Percentiles rank a stretch among this genome's conserved stretches.
phyloP scores from a whole-genome alignment of 2,113 vertebrate genomes.

The Rhynchomys soricoides region DNA sequence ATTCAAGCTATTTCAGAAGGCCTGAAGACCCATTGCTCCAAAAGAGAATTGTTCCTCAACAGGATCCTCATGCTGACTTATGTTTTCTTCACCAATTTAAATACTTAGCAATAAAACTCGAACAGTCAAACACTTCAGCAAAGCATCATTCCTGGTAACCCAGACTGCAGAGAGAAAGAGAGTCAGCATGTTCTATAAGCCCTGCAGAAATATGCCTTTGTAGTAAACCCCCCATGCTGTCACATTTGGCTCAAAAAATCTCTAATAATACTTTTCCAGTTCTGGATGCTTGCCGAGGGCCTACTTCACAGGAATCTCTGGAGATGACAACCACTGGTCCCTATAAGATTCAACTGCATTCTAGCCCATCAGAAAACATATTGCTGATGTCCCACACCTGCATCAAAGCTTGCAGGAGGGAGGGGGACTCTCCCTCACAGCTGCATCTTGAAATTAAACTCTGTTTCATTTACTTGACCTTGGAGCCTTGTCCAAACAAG shows the following conservation, averaged over 20 bases:
- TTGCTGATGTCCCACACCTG: slow-evolving; percentile 71
- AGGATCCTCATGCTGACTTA: slow-evolving; percentile 40
- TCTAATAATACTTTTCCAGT: slow-evolving; percentile 30
- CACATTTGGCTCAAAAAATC: slow-evolving; percentile 9
- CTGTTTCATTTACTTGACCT: slow-evolving; percentile 84
- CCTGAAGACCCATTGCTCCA: background rate
- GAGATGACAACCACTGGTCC: background rate
- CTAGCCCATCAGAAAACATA: slow-evolving; percentile 43
- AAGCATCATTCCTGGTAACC: background rate
- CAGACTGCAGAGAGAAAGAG: background rate
- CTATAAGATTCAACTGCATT: slow-evolving; percentile 41
- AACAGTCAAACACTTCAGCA: background rate
- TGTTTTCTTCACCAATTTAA: slow-evolving; percentile 31
- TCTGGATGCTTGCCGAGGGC: slow-evolving; percentile 1
- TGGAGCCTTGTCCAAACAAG: slow-evolving; percentile 86
- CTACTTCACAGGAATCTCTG: slow-evolving; percentile 27
- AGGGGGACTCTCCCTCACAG: slow-evolving; percentile 65
- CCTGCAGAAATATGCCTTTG: background rate
- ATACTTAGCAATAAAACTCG: slow-evolving; percentile 40
- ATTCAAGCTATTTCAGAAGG: background rate
- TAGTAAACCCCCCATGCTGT: background rate
- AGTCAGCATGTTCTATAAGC: slow-evolving; percentile 12
- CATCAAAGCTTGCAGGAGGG: slow-evolving; percentile 37
- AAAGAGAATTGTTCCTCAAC: slow-evolving; percentile 23
- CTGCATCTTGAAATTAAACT: slow-evolving; percentile 83